Percentiles rank a stretch among this genome's conserved stretches.
phyloP scores from a whole-genome alignment of 2,888 invertebrate species.

The Dione juno region DNA sequence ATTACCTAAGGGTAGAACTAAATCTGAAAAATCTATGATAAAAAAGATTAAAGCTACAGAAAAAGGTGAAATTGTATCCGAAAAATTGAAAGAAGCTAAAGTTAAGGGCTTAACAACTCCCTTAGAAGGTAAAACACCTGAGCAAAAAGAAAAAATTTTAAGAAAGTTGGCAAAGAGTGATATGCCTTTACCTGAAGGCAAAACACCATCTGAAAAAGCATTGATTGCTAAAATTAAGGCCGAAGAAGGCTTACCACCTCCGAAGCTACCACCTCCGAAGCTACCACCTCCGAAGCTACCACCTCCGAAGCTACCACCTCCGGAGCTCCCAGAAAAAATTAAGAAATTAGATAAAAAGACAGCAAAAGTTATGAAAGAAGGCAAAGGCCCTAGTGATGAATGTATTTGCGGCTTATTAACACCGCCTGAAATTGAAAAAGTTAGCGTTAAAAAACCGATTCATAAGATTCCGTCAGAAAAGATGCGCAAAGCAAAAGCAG shows the following conservation, averaged over 20 bases:
- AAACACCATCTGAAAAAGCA: conserved; percentile 47
- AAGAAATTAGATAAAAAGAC: conserved; percentile 47
- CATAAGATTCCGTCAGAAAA: conserved; percentile 39
- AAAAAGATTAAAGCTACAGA: conserved; percentile 30
- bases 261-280: conserved; percentile 38
- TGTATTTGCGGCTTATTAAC: conserved; percentile 53
- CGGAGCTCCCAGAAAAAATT: conserved; percentile 43
- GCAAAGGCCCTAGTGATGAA: conserved; percentile 55
- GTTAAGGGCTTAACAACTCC: conserved; percentile 44
- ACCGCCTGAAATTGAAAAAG: conserved; percentile 46
- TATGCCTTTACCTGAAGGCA: conserved; percentile 49
- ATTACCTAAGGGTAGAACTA: conserved; percentile 39
- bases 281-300: conserved; percentile 26
- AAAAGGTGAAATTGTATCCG: conserved; percentile 30
- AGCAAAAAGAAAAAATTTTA: conserved; percentile 54
- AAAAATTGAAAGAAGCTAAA: conserved; percentile 45
- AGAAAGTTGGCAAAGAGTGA: conserved; percentile 48
- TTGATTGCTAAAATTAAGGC: conserved; percentile 47
- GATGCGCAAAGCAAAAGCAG: conserved; percentile 42
- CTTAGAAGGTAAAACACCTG: conserved; percentile 52
- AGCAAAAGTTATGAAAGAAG: conserved; percentile 52
- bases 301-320: conserved; percentile 31
- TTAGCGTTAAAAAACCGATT: neutral
- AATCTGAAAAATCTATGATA: conserved; percentile 39
- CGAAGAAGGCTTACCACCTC: conserved; percentile 38